Evolutionary conservation across 2,888 invertebrate genomes (phyloP).

Genomic region (Pyrrhosoma nymphula): DNA sequence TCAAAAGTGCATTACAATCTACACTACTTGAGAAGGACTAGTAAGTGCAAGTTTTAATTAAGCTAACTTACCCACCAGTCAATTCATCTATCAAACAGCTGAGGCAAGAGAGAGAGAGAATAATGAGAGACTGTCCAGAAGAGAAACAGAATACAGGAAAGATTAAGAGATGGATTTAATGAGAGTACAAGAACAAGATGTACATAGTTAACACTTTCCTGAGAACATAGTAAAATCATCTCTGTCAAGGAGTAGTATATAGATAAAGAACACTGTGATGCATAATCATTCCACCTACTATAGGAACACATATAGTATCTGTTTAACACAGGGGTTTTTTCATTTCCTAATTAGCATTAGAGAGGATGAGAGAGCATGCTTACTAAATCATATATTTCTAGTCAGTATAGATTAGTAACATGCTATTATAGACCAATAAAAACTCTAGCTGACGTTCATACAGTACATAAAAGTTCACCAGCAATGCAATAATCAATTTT

Average conservation of each 20-base stretch:
- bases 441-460: neutral
- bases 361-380: constrained; percentile 41
- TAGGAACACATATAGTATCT: constrained; percentile 14
- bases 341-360: constrained; percentile 18
- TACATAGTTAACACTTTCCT: neutral
- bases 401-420: neutral
- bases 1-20: constrained; percentile 32
- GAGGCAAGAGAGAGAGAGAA: constrained; percentile 77
- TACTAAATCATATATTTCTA: constrained; percentile 43
- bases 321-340: neutral
- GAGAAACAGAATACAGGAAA: constrained; percentile 65
- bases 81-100: constrained; percentile 94
- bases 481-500: neutral
- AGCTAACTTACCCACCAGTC: constrained; percentile 87
- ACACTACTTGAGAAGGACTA: constrained; percentile 62
- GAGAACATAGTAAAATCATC: neutral
- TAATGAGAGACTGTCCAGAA: constrained; percentile 73
- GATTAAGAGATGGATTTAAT: constrained; percentile 55
- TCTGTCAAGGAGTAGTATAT: neutral
- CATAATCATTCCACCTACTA: constrained; percentile 54
- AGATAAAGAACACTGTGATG: constrained; percentile 34
- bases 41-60: constrained; percentile 68
- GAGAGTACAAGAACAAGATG: constrained; percentile 51
- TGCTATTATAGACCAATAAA: constrained; percentile 4
- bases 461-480: neutral